A percentile compares a stretch with the other conserved stretches of the same genome.
These are phyloP conservation scores for Synanthedon vespiformis DNA, from an alignment of 2,888 invertebrate species.

Conservation along the genomic window DNA sequence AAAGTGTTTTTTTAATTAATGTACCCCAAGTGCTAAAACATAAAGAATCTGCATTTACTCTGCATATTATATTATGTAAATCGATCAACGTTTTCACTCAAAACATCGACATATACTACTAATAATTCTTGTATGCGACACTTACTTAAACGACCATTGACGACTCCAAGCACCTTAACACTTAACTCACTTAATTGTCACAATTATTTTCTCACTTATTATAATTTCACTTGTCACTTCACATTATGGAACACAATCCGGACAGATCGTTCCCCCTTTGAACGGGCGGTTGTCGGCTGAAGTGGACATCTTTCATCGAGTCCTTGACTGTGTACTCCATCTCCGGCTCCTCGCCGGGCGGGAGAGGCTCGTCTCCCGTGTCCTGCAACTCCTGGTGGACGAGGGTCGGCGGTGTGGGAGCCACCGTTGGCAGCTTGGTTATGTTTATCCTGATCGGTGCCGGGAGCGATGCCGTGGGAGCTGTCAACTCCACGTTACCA, in stretches of 20 bases:
- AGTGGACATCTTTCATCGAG: constrained; percentile 70
- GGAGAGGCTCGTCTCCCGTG: constrained; percentile 64
- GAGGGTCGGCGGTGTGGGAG: constrained; percentile 50
- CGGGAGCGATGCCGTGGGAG: constrained; percentile 51
- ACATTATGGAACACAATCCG: constrained; percentile 90
- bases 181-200: no score
- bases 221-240: constrained; percentile 13
- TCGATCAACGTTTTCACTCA: no score
- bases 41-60: no score
- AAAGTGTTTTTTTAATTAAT: no score
- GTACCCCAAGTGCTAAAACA: no score
- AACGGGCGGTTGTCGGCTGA: constrained; percentile 79
- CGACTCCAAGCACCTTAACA: no score
- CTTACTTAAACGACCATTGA: no score
- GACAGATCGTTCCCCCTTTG: constrained; percentile 84
- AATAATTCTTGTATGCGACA: no score
- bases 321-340: constrained; percentile 74
- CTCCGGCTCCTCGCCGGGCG: constrained; percentile 69
- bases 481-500: constrained; percentile 79
- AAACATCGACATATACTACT: no score
- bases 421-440: constrained; percentile 57
- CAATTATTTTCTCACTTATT: not conserved
- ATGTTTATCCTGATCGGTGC: constrained; percentile 78
- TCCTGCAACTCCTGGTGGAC: constrained; percentile 28
- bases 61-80: no score